These are phyloP conservation scores for Spodoptera picta DNA, from an alignment of 2,888 invertebrate species.

Conservation along the genomic window DNA sequence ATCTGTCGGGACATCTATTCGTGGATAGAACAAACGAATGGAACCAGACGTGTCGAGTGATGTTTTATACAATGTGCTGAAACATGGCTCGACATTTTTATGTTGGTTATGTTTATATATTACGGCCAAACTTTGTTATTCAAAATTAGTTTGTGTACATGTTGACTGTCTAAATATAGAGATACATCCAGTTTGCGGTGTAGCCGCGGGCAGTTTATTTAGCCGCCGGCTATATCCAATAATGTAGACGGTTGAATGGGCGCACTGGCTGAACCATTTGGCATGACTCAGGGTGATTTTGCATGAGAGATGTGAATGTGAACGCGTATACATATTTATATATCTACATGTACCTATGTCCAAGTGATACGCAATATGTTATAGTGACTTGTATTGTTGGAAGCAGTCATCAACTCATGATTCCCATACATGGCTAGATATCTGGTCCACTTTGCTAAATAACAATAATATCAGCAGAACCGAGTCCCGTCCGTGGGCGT, in stretches of 20 bases:
- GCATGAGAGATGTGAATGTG: not conserved
- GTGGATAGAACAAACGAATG: too few species aligned
- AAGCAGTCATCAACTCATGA: not conserved
- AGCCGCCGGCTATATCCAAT: slow-evolving; percentile 8
- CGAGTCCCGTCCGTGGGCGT: not conserved
- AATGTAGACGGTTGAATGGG: slow-evolving; percentile 12
- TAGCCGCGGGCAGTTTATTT: slow-evolving; percentile 13
- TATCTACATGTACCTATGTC: too few species aligned
- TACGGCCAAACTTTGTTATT: too few species aligned
- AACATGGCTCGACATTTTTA: too few species aligned
- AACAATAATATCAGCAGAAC: slow-evolving; percentile 8
- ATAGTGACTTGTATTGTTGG: too few species aligned
- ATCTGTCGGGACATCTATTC: too few species aligned
- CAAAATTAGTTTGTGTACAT: slow-evolving; percentile 22
- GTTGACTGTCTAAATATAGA: slow-evolving; percentile 17
- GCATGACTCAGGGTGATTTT: not conserved
- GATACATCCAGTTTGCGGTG: not conserved
- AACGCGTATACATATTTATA: too few species aligned
- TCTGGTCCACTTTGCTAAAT: not conserved
- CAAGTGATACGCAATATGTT: too few species aligned
- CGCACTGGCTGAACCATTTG: slow-evolving; percentile 9
- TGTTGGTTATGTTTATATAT: too few species aligned
- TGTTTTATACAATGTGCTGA: too few species aligned
- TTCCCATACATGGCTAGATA: not conserved
- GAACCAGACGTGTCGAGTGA: too few species aligned